Percentiles rank a stretch among this genome's conserved stretches.
phyloP scores from a whole-genome alignment of 2,888 invertebrate species.

The Philereme transversata region DNA sequence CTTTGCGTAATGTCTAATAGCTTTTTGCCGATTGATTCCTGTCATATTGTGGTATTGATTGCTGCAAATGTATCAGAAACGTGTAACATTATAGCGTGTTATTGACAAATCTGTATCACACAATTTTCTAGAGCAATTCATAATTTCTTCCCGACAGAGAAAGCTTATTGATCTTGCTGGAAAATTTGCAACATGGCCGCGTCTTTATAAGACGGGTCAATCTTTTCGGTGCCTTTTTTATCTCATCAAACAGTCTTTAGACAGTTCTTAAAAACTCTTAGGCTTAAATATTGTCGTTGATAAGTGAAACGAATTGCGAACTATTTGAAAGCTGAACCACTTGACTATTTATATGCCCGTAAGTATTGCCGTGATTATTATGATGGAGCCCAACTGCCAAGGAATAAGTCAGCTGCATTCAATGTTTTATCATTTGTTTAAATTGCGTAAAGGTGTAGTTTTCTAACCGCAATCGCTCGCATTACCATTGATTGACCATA shows the following conservation, averaged over 20 bases:
- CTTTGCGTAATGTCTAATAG: constrained; percentile 60
- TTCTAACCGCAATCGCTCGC: constrained; percentile 56
- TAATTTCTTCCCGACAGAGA: constrained; percentile 1
- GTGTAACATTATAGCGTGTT: constrained; percentile 15
- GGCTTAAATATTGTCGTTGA: constrained; percentile 44
- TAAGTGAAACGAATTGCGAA: constrained; percentile 42
- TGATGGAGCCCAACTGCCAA: constrained; percentile 30
- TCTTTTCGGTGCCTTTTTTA: constrained; percentile 6
- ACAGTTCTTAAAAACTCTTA: constrained; percentile 19
- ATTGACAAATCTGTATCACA: constrained; percentile 15
- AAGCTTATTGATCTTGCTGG: constrained; percentile 1
- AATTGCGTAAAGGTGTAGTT: constrained; percentile 48
- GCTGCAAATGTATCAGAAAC: constrained; percentile 32
- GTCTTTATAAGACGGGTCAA: constrained; percentile 4
- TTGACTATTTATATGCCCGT: constrained; percentile 7
- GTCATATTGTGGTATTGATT: constrained; percentile 39
- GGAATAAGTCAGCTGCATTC: constrained; percentile 27
- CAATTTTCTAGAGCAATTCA: constrained; percentile 10
- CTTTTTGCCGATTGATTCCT: constrained; percentile 44
- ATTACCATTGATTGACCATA: constrained; percentile 42
- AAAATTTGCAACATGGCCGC: background rate
- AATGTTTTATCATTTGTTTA: constrained; percentile 44
- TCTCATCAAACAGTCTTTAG: constrained; percentile 26
- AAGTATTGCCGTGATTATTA: constrained; percentile 38
- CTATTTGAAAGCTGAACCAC: constrained; percentile 34